Evolutionary conservation across 2,797 vertebrate species (phyloP).

Genomic region (Parotocinclus haroldoi): DNA sequence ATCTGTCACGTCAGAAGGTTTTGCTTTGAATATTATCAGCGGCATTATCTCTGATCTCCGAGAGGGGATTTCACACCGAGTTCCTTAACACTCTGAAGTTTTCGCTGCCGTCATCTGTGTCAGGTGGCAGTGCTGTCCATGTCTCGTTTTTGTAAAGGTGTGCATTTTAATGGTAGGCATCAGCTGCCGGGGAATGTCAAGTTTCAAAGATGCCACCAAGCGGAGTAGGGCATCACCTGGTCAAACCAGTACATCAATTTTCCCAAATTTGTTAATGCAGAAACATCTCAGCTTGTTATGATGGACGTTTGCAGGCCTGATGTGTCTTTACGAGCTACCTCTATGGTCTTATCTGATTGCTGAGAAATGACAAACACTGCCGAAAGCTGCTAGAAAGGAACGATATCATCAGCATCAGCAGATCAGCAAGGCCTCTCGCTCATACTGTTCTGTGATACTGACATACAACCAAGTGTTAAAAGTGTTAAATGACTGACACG

Average conservation of each 20-base stretch:
- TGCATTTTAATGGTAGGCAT: not conserved
- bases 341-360: slow-evolving; percentile 62
- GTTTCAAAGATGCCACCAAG: slow-evolving; percentile 28
- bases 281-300: slow-evolving; percentile 4
- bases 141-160: not conserved
- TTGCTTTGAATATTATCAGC: slow-evolving; percentile 23
- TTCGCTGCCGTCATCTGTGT: slow-evolving; percentile 27
- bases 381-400: slow-evolving; percentile 19
- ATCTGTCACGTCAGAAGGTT: slow-evolving; percentile 2
- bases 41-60: slow-evolving; percentile 39
- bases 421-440: not conserved
- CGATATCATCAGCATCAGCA: slow-evolving; percentile 32
- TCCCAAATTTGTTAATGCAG: not conserved
- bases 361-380: slow-evolving; percentile 54
- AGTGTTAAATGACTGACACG: too few species aligned
- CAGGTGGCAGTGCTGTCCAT: not conserved
- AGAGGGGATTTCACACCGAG: slow-evolving; percentile 41
- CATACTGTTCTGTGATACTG: too few species aligned
- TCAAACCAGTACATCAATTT: slow-evolving; percentile 12
- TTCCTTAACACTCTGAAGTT: slow-evolving; percentile 34
- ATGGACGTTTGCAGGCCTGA: slow-evolving; percentile 2
- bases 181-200: slow-evolving; percentile 17
- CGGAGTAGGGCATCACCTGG: slow-evolving; percentile 21
- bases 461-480: too few species aligned
- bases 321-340: slow-evolving; percentile 20